A percentile compares a stretch with the other conserved stretches of the same genome.
Evolutionary conservation across 2,888 invertebrate species (phyloP).

Genomic region (Tineola bisselliella): DNA sequence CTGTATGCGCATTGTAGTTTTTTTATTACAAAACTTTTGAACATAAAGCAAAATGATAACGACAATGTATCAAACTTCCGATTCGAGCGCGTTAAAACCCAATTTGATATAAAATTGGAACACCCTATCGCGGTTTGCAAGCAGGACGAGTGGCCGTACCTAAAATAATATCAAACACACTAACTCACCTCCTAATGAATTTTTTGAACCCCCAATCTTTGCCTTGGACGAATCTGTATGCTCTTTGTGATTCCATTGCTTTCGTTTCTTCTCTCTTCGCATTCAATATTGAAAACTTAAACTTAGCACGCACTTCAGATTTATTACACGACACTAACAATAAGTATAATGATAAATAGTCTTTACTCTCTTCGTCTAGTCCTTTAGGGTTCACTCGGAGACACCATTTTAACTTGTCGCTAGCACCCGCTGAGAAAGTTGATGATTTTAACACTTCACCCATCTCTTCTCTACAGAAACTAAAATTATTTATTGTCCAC

Average conservation of each 20-base stretch:
- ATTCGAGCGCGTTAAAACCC: neutral
- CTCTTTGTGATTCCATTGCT: conserved; percentile 97
- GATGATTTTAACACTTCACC: conserved; percentile 99
- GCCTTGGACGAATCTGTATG: conserved; percentile 99
- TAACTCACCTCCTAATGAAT: conserved; percentile 82
- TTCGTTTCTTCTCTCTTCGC: conserved; percentile 99
- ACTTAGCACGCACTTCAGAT: conserved; percentile 99
- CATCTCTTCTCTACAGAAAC: conserved; percentile 99
- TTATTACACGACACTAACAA: conserved; percentile 99
- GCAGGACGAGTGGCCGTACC: neutral
- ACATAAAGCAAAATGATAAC: neutral
- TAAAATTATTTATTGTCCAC: conserved; percentile 99
- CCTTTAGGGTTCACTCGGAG: conserved; percentile 99
- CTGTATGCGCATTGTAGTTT: neutral
- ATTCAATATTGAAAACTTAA: conserved; percentile 99
- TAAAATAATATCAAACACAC: neutral
- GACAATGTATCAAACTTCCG: neutral
- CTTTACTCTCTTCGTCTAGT: conserved; percentile 99
- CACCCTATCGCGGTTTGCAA: neutral
- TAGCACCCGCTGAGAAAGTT: conserved; percentile 98
- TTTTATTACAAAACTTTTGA: neutral
- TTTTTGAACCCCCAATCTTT: conserved; percentile 99
- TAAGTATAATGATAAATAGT: conserved; percentile 98
- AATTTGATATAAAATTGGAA: neutral
- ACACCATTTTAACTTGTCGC: conserved; percentile 99